A percentile compares a stretch with the other conserved stretches of the same genome.
These are phyloP conservation scores for Brachynemurus nebulosus DNA, from an alignment of 2,888 invertebrate species.

Conservation along the genomic window DNA sequence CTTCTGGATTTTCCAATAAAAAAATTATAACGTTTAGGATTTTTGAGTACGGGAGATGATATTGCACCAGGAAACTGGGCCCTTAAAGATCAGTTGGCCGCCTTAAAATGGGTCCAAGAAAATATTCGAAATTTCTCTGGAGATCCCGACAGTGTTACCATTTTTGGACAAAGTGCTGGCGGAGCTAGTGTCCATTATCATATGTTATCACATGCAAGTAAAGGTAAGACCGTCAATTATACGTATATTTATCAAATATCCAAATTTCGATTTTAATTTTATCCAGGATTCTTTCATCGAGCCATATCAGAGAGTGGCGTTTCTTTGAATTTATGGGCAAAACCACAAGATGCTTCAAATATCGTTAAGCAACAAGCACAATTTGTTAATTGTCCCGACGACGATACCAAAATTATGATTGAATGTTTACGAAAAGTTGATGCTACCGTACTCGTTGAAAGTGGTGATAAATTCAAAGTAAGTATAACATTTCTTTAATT, in stretches of 20 bases:
- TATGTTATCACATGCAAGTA: too few species aligned
- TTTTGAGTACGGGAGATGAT: conserved; percentile 33
- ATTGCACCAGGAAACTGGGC: conserved; percentile 36
- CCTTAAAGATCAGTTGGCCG: conserved; percentile 35
- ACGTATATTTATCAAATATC: neutral
- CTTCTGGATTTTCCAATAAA: neutral
- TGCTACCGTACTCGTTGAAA: conserved; percentile 27
- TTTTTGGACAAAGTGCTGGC: conserved; percentile 37
- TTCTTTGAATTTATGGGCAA: conserved; percentile 29
- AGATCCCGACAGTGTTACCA: conserved; percentile 29
- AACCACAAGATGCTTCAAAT: conserved; percentile 23
- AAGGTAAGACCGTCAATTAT: neutral
- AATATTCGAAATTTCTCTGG: conserved; percentile 34
- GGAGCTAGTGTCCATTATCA: conserved; percentile 34
- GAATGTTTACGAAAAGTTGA: conserved; percentile 31
- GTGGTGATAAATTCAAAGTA: conserved; percentile 34
- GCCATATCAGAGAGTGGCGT: conserved; percentile 36
- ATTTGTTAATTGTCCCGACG: conserved; percentile 28
- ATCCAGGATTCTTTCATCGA: conserved; percentile 30
- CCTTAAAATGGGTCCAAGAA: conserved; percentile 33
- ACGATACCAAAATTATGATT: conserved; percentile 27
- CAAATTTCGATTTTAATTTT: conserved; percentile 1
- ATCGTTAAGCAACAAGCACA: conserved; percentile 30
- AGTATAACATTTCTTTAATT: too few species aligned
- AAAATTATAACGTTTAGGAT: conserved; percentile 24